Base-by-base conservation (phyloP, 2,113 vertebrate genomes). In the Pachyramphus minor region DNA sequence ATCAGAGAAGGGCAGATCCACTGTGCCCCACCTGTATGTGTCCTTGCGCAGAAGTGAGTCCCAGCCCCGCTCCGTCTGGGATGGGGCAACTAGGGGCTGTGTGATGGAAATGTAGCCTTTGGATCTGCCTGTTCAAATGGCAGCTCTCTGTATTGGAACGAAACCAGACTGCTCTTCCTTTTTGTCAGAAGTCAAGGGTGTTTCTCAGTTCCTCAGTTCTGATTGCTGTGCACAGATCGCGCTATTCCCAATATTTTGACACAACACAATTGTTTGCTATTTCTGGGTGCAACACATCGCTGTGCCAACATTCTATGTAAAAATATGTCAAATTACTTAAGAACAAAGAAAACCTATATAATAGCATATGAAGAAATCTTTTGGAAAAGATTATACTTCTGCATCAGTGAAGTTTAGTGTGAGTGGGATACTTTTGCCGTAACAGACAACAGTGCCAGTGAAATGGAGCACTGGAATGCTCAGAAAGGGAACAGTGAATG, bases 61-160 rank as follows among this genome's bases (percentile, higher is more conserved):
- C 69, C 16, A 18, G 62, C 9, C 44, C 35, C 0, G 1, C 12
- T 68, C n/a, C 52, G 14, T 2, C 19, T 2, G 6, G 33, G 30
- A 25, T 0, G 1, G 45, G 23, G 7, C 4, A 78, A 10, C 7
- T 3, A 10, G 6, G 16, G 19, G 1, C 0, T 0, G 12, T 35
- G 42, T 5, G 42, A 45, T 6, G 53, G 62, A 41, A 23, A 30
- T 0, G 1, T 12, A 49, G 62, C 47, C 58, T 68, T 60, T 3
- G 10, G 53, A 52, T 35, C 67, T 56, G 56, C n/a, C 60, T 49
- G 21, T 4, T 56, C 44, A 24, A 47, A 39, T 1, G 1, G 27
- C 84, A 83, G 64, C 74, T 37, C 44, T 55, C 0, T 5, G n/a
- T 9, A 17, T 5, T 1, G 4, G 37, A 52, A 27, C 37, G 53